phyloP scores from a whole-genome alignment of 2,113 vertebrate species.

The Labrus mixtus region DNA sequence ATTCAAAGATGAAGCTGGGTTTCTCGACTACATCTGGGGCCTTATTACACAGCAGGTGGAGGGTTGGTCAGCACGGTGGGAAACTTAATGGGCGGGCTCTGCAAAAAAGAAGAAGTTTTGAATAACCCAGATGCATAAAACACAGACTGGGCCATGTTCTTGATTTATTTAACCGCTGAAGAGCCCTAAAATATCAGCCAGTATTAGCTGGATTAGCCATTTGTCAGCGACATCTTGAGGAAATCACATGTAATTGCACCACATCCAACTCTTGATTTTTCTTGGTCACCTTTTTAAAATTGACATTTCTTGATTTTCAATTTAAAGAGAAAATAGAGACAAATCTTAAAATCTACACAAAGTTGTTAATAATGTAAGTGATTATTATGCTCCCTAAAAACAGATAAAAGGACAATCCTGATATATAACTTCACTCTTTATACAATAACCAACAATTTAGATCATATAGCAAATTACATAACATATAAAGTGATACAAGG shows the following conservation, averaged over 20 bases:
- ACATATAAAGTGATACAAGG: no score
- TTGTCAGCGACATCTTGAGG: constrained; percentile 54
- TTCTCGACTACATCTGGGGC: constrained; percentile 29
- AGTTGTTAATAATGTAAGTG: neutral
- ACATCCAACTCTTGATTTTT: neutral
- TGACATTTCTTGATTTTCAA: neutral
- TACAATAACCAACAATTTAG: no score
- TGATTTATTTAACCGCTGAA: neutral
- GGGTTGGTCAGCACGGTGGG: constrained; percentile 38
- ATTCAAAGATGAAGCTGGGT: constrained; percentile 59
- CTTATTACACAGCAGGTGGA: constrained; percentile 64
- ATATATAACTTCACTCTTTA: no score
- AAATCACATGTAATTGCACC: constrained; percentile 5
- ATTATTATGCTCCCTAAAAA: no score
- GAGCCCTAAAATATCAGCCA: no score
- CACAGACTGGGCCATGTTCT: neutral
- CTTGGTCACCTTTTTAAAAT: neutral
- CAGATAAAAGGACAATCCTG: no score
- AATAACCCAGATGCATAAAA: neutral
- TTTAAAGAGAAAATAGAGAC: neutral
- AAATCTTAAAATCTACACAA: no score
- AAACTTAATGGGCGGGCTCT: constrained; percentile 79
- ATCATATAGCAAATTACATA: no score
- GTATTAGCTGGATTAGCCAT: neutral
- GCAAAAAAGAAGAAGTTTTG: constrained; percentile 19